phyloP scores from a whole-genome alignment of 2,888 invertebrate genomes.

The Drosophila nigricruria region DNA sequence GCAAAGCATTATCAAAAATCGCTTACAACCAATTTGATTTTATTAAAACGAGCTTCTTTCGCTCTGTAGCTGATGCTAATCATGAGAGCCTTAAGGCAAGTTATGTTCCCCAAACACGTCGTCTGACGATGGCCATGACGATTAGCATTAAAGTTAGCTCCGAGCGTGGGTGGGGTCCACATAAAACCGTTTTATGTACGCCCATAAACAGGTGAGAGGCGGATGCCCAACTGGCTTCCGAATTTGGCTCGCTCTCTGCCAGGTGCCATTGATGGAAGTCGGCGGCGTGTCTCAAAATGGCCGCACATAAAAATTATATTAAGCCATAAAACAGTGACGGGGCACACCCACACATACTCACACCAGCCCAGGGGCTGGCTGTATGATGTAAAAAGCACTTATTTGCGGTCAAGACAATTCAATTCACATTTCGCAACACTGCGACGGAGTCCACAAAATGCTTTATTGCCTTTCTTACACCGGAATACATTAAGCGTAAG shows the following conservation, averaged over 20 bases:
- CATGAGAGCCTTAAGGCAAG: slow-evolving; percentile 53
- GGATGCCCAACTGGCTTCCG: slow-evolving; percentile 39
- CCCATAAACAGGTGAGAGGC: slow-evolving; percentile 69
- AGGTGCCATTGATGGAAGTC: slow-evolving; percentile 48
- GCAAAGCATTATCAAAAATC: slow-evolving; percentile 61
- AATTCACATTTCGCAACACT: slow-evolving; percentile 61
- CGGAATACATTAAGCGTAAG: background rate
- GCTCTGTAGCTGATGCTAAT: slow-evolving; percentile 57
- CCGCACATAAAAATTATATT: slow-evolving; percentile 78
- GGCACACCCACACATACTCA: background rate
- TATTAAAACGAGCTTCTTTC: slow-evolving; percentile 61
- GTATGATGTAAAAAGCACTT: slow-evolving; percentile 30
- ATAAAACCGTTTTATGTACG: slow-evolving; percentile 72
- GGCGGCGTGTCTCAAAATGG: slow-evolving; percentile 57
- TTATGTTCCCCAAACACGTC: slow-evolving; percentile 53
- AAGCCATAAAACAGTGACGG: slow-evolving; percentile 68
- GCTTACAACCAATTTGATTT: slow-evolving; percentile 69
- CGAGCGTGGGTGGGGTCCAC: slow-evolving; percentile 31
- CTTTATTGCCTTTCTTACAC: slow-evolving; percentile 18
- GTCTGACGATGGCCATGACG: slow-evolving; percentile 62
- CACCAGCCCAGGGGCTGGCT: background rate
- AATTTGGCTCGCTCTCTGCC: slow-evolving; percentile 42
- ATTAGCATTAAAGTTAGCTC: slow-evolving; percentile 76
- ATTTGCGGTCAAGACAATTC: slow-evolving; percentile 72
- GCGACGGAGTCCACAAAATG: slow-evolving; percentile 15